A percentile compares a stretch with the other conserved stretches of the same genome.
Evolutionary conservation across 2,797 vertebrate genomes (phyloP).

Genomic region (Clamator glandarius): DNA sequence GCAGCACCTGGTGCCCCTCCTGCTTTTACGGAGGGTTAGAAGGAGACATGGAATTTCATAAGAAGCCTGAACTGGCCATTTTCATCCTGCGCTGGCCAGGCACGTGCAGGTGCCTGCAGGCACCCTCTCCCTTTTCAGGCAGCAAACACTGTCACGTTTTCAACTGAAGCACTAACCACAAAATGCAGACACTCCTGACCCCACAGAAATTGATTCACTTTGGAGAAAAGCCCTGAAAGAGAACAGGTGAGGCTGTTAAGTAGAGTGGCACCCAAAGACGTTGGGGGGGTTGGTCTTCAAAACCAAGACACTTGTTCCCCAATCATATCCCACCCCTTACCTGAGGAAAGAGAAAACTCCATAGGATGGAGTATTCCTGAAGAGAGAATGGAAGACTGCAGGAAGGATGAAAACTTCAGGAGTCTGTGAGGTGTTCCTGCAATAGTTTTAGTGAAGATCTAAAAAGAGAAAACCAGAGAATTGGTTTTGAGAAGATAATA

Average conservation of each 20-base stretch:
- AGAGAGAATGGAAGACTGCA: background rate
- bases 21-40: background rate
- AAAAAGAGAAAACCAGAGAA: too few relatives aligned
- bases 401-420: background rate
- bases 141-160: background rate
- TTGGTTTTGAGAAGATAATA: too few relatives aligned
- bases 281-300: background rate
- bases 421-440: background rate
- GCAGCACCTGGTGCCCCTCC: background rate
- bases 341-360: too few relatives aligned
- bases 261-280: background rate
- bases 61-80: background rate
- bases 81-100: background rate
- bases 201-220: background rate
- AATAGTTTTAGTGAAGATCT: background rate
- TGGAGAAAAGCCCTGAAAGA: background rate
- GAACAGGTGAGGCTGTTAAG: background rate
- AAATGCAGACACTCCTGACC: fast-evolving
- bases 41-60: background rate
- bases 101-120: background rate
- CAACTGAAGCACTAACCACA: background rate
- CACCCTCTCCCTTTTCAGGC: background rate
- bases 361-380: too few relatives aligned
- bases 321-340: too few relatives aligned
- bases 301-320: background rate